Base-by-base conservation (phyloP, 2,888 invertebrate genomes). In the Phasia obesa region DNA sequence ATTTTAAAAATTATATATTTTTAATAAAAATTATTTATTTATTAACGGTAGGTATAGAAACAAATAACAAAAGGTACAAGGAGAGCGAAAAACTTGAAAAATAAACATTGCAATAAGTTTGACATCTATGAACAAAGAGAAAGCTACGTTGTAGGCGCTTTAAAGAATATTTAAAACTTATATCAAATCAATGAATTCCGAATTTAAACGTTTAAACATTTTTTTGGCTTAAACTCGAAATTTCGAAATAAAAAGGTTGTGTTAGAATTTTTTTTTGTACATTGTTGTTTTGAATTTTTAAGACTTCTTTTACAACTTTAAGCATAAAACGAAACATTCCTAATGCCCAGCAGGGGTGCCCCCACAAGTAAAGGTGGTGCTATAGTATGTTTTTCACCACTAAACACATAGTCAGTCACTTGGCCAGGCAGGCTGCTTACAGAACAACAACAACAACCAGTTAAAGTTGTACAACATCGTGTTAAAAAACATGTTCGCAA, bases 401-500 rank as follows among this genome's bases (percentile, higher is more conserved):
- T 19, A 42, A 17, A 17, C 69, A 67, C 11, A 55, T 47, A 51
- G 57, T 27, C 65, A 27, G 38, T n/a, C 27, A 35, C 21, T 53
- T 27, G 31, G 55, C 21, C 57, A 57, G 49, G 15, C 25, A 53
- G 53, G 25, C 53, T 25, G 51, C 59, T 69, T 31, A 11, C 47
- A 42, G 27, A 67, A 49, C 49, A 75, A 57, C 59, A 60, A 42
- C 74, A 25, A 77, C 55, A 62, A 86, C 60, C 51, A 81, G 53
- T 79, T 74, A 25, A 82, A 78, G 85, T 88, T 90, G 89, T 89
- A 86, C 86, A 85, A 89, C 90, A 89, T 89, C 90, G 89, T 90
- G 89, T 89, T 90, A 90, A 90, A 89, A 89, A 89, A 89, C 89
- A 89, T 89, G 89, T 89, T 89, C 88, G 89, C 89, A 89, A 89